Percentiles rank a stretch among this genome's conserved stretches.
These are phyloP conservation scores for Osmerus eperlanus DNA, from an alignment of 2,113 vertebrate genomes.

Conservation along the genomic window DNA sequence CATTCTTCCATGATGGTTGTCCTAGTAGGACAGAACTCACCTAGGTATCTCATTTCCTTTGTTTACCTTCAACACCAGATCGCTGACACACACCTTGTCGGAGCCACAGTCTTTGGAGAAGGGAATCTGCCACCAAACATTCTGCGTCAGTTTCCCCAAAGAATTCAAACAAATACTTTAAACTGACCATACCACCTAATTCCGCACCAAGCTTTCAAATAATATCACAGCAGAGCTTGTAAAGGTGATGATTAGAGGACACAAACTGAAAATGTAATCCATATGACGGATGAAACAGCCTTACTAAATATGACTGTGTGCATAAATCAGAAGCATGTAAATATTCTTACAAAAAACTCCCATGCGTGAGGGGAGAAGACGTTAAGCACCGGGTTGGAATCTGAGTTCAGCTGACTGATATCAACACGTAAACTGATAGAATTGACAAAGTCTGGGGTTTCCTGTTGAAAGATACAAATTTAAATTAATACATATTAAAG, in stretches of 20 bases:
- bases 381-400: slow-evolving; percentile 81
- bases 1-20: no score
- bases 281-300: no score
- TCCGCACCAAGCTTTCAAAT: no score
- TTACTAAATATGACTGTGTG: no score
- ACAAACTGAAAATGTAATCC: no score
- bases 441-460: slow-evolving; percentile 81
- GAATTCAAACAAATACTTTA: not conserved
- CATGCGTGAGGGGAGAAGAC: slow-evolving; percentile 71
- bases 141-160: no score
- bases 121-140: slow-evolving; percentile 72
- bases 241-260: no score
- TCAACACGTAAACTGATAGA: slow-evolving; percentile 81
- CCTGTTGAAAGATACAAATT: slow-evolving; percentile 59
- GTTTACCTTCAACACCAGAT: slow-evolving; percentile 79
- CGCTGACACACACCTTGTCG: slow-evolving; percentile 82
- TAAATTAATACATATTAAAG: not conserved
- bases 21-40: slow-evolving; percentile 53
- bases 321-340: no score
- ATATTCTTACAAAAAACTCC: slow-evolving; percentile 83
- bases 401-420: slow-evolving; percentile 69
- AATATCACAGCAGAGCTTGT: no score
- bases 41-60: slow-evolving; percentile 52
- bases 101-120: slow-evolving; percentile 89
- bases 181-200: no score